Evolutionary conservation across 2,888 invertebrate species (phyloP).

Genomic region (Fragum fragum): DNA sequence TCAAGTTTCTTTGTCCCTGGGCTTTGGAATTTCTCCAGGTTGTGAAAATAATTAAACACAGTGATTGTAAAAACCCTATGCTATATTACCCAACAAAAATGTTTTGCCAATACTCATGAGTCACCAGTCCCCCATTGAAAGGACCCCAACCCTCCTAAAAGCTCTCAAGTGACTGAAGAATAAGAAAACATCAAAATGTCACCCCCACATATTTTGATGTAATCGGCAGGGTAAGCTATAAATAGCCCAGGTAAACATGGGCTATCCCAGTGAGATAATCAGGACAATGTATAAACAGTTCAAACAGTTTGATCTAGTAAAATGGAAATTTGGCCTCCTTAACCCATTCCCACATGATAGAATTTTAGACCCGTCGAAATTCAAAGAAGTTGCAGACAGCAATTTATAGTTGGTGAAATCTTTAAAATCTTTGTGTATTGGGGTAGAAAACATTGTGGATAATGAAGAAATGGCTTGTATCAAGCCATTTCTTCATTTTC

Average conservation of each 20-base stretch:
- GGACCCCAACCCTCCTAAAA: constrained; percentile 22
- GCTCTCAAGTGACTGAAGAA: constrained; percentile 18
- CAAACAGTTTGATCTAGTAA: not conserved
- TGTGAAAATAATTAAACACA: constrained; percentile 22
- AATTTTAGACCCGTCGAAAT: too few species aligned
- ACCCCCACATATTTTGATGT: constrained; percentile 61
- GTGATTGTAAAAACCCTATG: constrained; percentile 15
- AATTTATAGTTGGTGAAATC: too few species aligned
- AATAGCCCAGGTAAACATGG: constrained; percentile 57
- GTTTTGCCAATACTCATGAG: constrained; percentile 16
- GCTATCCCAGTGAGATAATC: constrained; percentile 53
- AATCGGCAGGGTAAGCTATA: constrained; percentile 44
- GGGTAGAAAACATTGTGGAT: too few species aligned
- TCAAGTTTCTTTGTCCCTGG: constrained; percentile 26
- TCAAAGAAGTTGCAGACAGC: too few species aligned
- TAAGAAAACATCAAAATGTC: constrained; percentile 55
- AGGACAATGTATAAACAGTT: constrained; percentile 24
- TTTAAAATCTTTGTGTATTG: too few species aligned
- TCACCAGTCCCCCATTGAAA: constrained; percentile 26
- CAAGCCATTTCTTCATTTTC: too few species aligned
- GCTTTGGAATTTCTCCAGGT: constrained; percentile 17
- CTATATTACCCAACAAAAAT: constrained; percentile 5
- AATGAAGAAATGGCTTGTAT: too few species aligned
- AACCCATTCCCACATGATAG: too few species aligned
- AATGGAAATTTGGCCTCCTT: too few species aligned